Evolutionary conservation across 2,113 vertebrate genomes (phyloP), one percentile per base, ranked within the genome.

Genomic region (Naja naja): DNA sequence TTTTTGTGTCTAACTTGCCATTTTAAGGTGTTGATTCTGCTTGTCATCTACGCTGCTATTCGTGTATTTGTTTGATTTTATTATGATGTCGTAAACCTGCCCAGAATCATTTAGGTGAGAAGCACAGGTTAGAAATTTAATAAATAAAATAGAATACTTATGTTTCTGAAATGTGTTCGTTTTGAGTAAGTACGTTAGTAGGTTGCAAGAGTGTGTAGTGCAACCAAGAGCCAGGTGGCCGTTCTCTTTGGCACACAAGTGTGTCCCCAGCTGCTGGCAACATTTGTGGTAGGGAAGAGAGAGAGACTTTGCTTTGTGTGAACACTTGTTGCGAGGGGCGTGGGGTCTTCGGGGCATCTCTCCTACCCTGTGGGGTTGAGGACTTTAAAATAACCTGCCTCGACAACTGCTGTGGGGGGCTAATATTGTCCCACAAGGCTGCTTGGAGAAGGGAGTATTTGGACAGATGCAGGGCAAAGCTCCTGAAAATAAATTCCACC

Each of bases 331-430:
- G 1, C 3, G 54, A 85, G 14, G n/a, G 49, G 86, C 7, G 2
- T 9, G 47, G 49, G 39, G 25, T 95, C 94, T 95, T 89, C 93
- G 49, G 92, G 94, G 94, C 90, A 81, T 27, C 25, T 23, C 3
- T 54, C 87, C 10, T 1, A 5, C 23, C 69, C n/a, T 91, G 92
- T 30, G 90, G 91, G 25, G 64, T 20, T 86, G 90, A 95, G 87
- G 92, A 85, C 89, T 88, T 45, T 47, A 49, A 60, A 69, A 90
- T 60, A 93, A 92, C 23, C 20, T 85, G 94, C 88, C 88, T 94
- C 47, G 88, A 91, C 90, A 95, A 91, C 94, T 90, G 95, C 27
- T 25, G 6, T 4, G 58, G 18, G 43, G 39, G 2, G n/a, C 4
- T 23, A 49, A 23, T 10, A 16, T 34, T n/a, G 14, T 22, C 39